Percentiles rank a stretch among this genome's conserved stretches.
Evolutionary conservation across 2,113 vertebrate species (phyloP).

Genomic region (Pterocles burchelli): DNA sequence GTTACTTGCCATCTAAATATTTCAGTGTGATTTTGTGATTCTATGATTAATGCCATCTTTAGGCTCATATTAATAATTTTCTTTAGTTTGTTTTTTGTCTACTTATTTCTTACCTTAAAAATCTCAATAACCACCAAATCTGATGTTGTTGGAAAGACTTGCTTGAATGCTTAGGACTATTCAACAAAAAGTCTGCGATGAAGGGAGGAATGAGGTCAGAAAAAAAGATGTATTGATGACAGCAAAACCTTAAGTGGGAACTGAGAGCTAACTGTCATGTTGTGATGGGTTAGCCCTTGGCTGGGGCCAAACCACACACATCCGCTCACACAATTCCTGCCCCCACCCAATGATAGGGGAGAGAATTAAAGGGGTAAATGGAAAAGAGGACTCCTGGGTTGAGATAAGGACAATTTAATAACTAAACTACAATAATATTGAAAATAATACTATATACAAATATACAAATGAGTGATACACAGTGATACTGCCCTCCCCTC

Average conservation of each 20-base stretch:
- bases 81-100: neutral
- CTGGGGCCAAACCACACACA: too few species aligned
- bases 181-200: neutral
- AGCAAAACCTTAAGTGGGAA: neutral
- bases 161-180: neutral
- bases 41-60: neutral
- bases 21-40: neutral
- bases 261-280: neutral
- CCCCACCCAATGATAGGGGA: too few species aligned
- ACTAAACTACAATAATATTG: too few species aligned
- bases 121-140: neutral
- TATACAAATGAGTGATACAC: too few species aligned
- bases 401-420: too few species aligned
- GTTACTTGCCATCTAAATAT: neutral
- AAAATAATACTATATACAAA: too few species aligned
- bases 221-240: neutral
- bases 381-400: too few species aligned
- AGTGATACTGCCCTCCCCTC: too few species aligned
- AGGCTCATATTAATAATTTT: neutral
- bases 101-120: neutral
- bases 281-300: too few species aligned
- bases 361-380: too few species aligned
- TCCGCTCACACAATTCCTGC: too few species aligned
- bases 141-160: neutral
- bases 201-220: neutral